A percentile compares a stretch with the other conserved stretches of the same genome.
Conservation (phyloP, 2,113 vertebrate species). For the Cyanocitta stelleri region DNA sequence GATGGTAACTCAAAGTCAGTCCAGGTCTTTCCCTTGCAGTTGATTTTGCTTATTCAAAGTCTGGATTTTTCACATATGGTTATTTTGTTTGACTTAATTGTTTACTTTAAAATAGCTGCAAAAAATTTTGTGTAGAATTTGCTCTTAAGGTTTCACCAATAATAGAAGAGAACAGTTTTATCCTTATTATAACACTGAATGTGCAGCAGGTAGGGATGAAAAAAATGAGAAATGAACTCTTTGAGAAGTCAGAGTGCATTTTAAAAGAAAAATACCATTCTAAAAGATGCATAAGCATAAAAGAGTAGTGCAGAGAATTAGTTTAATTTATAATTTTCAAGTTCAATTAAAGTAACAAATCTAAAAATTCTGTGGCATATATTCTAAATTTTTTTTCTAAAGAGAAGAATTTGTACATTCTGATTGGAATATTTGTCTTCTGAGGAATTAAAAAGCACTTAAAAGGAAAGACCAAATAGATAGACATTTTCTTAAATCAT, state of each 20-base stretch:
- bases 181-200: neutral
- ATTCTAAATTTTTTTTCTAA: neutral
- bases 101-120: neutral
- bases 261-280: neutral
- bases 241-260: neutral
- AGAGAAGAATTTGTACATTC: neutral
- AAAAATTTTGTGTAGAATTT: neutral
- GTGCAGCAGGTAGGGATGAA: neutral
- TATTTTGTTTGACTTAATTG: neutral
- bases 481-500: neutral
- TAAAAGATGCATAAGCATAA: neutral
- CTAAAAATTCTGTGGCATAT: neutral
- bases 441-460: neutral
- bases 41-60: neutral
- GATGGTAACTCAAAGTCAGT: rapidly evolving
- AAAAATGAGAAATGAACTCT: neutral
- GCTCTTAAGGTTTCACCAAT: neutral
- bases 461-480: neutral
- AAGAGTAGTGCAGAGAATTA: neutral
- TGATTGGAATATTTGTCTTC: neutral
- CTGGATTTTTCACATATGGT: neutral
- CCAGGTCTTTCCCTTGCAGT: neutral
- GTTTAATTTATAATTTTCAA: neutral
- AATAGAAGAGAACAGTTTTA: neutral
- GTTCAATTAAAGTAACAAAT: neutral